Conservation (phyloP, 2,888 invertebrate species). For the Megalurothrips usitatus region DNA sequence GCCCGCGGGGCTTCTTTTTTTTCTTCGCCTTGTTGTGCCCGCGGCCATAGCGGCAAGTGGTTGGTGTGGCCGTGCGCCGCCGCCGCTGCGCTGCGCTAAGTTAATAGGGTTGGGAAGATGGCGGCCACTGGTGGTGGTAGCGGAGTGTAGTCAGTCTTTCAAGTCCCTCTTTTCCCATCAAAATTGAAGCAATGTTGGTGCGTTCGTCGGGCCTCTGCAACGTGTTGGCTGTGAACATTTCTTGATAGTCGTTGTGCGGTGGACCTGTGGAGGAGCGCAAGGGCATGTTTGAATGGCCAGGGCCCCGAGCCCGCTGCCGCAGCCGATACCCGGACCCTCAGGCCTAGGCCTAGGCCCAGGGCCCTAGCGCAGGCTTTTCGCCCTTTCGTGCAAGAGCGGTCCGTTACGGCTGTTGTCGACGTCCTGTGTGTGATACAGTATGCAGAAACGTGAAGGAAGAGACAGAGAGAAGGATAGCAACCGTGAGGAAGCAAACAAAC, state of each 20-base stretch:
- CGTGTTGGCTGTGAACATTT: conserved; percentile 19
- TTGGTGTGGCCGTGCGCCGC: background rate
- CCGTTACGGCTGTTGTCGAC: background rate
- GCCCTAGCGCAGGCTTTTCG: background rate
- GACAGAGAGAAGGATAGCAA: conserved; percentile 50
- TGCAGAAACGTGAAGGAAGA: conserved; percentile 52
- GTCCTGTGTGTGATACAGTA: conserved; percentile 40
- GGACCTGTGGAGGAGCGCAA: background rate
- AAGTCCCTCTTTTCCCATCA: background rate
- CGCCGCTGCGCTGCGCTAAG: background rate
- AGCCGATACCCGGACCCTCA: background rate
- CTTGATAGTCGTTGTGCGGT: conserved; percentile 4
- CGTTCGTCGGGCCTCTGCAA: background rate
- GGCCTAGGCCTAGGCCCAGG: background rate
- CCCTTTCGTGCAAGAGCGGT: background rate
- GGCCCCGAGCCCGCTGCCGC: conserved; percentile 3
- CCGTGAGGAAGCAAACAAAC: conserved; percentile 46
- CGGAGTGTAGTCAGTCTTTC: background rate
- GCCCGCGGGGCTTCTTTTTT: background rate
- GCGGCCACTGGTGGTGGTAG: conserved; percentile 18
- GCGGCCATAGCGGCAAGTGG: conserved; percentile 25
- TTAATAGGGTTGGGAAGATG: conserved; percentile 24
- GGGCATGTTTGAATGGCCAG: conserved; percentile 21
- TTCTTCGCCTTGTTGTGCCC: background rate
- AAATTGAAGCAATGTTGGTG: conserved; percentile 16